Conservation (phyloP, 2,797 vertebrate genomes). For the Craterocephalus amniculus region DNA sequence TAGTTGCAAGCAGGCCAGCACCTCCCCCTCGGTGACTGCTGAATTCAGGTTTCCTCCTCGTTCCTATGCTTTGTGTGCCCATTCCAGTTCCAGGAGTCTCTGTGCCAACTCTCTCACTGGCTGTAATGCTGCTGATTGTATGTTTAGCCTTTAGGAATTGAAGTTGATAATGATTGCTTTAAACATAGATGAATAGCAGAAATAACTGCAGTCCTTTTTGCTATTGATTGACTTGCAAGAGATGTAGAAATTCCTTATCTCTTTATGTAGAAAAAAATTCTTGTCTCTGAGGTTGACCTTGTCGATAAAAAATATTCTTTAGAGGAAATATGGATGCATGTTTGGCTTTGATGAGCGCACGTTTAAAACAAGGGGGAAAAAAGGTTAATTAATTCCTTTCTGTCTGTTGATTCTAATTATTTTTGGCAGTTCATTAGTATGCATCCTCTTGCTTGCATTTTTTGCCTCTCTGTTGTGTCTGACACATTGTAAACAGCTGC, state of each 20-base stretch:
- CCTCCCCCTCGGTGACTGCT: conserved; percentile 85
- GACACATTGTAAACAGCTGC: conserved; percentile 85
- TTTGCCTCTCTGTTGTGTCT: conserved; percentile 73
- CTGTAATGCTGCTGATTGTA: conserved; percentile 85
- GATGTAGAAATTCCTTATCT: conserved; percentile 52
- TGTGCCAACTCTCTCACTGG: conserved; percentile 87
- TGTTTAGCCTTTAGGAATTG: conserved; percentile 87
- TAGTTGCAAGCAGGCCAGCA: conserved; percentile 85
- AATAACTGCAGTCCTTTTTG: conserved; percentile 65
- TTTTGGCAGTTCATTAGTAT: conserved; percentile 81
- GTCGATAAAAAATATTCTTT: conserved; percentile 9
- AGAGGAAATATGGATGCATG: conserved; percentile 17
- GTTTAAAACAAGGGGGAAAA: conserved; percentile 29
- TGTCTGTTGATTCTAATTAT: conserved; percentile 75
- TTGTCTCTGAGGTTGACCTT: conserved; percentile 52
- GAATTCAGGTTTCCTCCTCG: conserved; percentile 64
- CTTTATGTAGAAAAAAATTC: conserved; percentile 7
- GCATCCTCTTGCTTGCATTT: conserved; percentile 78
- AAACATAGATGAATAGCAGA: conserved; percentile 89
- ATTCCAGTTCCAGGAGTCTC: conserved; percentile 90
- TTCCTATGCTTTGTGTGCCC: conserved; percentile 76
- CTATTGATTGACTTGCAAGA: conserved; percentile 57
- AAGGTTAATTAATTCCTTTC: conserved; percentile 65
- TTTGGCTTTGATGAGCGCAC: conserved; percentile 37
- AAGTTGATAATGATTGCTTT: conserved; percentile 89